Evolutionary conservation across 2,113 vertebrate genomes (phyloP).

Genomic region (Chaenogobius annularis): DNA sequence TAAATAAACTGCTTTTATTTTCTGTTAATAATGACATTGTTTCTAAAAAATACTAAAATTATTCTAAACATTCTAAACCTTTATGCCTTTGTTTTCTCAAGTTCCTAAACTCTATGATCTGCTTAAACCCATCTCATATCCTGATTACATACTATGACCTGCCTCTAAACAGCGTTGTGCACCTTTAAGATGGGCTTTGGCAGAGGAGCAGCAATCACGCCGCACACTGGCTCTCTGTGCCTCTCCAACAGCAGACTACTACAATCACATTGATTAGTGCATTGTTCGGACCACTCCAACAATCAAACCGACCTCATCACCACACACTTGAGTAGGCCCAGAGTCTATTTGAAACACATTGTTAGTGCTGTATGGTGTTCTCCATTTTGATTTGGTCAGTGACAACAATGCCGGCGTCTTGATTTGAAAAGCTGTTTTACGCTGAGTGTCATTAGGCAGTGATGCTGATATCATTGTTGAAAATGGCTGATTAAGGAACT

Average conservation of each 20-base stretch:
- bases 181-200: slow-evolving; percentile 45
- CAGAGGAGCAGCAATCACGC: slow-evolving; percentile 63
- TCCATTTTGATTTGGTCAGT: slow-evolving; percentile 43
- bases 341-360: slow-evolving; percentile 50
- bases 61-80: slow-evolving; percentile 13
- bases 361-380: slow-evolving; percentile 25
- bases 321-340: slow-evolving; percentile 48
- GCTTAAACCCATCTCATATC: slow-evolving; percentile 20
- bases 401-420: slow-evolving; percentile 44
- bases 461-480: slow-evolving; percentile 42
- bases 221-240: slow-evolving; percentile 52
- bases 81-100: slow-evolving; percentile 22
- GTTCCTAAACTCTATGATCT: slow-evolving; percentile 1
- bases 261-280: slow-evolving; percentile 71
- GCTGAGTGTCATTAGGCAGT: slow-evolving; percentile 43
- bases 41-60: too few species aligned
- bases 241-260: slow-evolving; percentile 64
- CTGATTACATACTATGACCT: slow-evolving; percentile 50
- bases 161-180: slow-evolving; percentile 42
- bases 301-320: slow-evolving; percentile 66
- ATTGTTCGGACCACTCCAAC: slow-evolving; percentile 67
- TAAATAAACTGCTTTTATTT: too few species aligned
- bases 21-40: too few species aligned
- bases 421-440: slow-evolving; percentile 52
- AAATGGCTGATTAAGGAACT: slow-evolving; percentile 22